phyloP scores from a whole-genome alignment of 2,797 vertebrate species.

The Chaenodraco wilsoni region DNA sequence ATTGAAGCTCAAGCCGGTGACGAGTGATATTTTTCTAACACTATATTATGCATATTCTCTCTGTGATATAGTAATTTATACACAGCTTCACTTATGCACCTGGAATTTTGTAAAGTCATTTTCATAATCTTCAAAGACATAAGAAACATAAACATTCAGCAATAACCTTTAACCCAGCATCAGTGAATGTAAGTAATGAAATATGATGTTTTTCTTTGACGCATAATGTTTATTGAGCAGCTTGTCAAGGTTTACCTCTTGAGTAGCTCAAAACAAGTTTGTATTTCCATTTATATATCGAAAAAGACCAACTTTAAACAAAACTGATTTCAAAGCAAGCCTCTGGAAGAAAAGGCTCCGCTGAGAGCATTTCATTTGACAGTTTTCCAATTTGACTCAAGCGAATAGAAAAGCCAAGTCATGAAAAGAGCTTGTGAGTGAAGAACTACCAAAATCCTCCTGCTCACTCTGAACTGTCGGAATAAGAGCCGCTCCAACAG shows the following conservation, averaged over 20 bases:
- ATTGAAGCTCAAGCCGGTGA: no score
- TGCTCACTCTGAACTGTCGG: slow-evolving; percentile 5
- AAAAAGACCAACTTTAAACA: not conserved
- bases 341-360: not conserved
- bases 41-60: slow-evolving; percentile 1
- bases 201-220: not conserved
- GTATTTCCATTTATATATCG: not conserved
- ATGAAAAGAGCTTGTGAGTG: slow-evolving; percentile 4
- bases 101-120: not conserved
- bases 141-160: not conserved
- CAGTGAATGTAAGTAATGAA: not conserved
- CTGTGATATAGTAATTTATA: not conserved
- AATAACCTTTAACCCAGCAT: not conserved
- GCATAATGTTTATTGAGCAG: not conserved
- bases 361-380: not conserved
- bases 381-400: slow-evolving; percentile 6
- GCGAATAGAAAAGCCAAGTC: not conserved
- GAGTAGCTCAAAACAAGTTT: not conserved
- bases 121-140: not conserved
- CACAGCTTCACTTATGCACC: not conserved
- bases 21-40: no score
- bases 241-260: not conserved
- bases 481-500: slow-evolving; percentile 20
- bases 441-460: slow-evolving; percentile 23
- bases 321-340: not conserved